Percentiles rank a stretch among this genome's conserved stretches.
Conservation (phyloP, 1,140 invertebrate species). For the Nasonia vitripennis region DNA sequence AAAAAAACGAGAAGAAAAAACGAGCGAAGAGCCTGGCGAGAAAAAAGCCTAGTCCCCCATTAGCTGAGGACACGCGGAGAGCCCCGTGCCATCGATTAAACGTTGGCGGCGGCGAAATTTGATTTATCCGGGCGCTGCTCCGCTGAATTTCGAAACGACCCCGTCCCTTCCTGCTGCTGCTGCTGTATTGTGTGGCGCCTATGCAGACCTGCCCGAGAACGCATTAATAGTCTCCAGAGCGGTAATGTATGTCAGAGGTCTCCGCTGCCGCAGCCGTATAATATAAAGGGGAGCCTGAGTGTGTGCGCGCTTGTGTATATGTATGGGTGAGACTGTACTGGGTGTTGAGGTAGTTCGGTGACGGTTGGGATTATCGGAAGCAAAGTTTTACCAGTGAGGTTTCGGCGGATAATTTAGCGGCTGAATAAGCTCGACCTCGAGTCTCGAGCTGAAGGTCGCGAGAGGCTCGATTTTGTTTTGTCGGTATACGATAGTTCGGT, state of each 20-base stretch:
- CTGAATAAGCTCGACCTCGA: not conserved
- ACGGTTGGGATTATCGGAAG: not conserved
- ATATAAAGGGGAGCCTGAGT: not conserved
- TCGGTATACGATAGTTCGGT: too few relatives aligned
- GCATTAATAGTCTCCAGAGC: constrained; percentile 8
- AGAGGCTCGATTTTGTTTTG: too few relatives aligned
- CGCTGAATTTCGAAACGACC: constrained; percentile 28
- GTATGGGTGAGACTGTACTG: not conserved
- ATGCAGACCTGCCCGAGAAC: not conserved
- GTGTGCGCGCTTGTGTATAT: not conserved
- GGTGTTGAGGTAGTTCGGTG: not conserved
- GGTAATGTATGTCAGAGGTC: constrained; percentile 34
- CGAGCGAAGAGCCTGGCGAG: not conserved
- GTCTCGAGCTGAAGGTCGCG: too few relatives aligned
- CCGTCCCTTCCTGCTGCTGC: not conserved
- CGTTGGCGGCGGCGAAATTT: constrained; percentile 24
- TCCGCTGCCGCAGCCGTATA: not conserved
- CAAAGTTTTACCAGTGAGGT: not conserved
- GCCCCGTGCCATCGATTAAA: constrained; percentile 28
- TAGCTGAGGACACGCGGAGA: not conserved
- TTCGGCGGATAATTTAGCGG: not conserved
- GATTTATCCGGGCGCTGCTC: constrained; percentile 37
- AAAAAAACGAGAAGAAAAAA: not conserved
- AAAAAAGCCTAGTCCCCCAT: not conserved
- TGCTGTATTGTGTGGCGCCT: constrained; percentile 22